Percentiles rank a stretch among this genome's conserved stretches.
phyloP scores from a whole-genome alignment of 2,797 vertebrate species.

The Lophius americanus region DNA sequence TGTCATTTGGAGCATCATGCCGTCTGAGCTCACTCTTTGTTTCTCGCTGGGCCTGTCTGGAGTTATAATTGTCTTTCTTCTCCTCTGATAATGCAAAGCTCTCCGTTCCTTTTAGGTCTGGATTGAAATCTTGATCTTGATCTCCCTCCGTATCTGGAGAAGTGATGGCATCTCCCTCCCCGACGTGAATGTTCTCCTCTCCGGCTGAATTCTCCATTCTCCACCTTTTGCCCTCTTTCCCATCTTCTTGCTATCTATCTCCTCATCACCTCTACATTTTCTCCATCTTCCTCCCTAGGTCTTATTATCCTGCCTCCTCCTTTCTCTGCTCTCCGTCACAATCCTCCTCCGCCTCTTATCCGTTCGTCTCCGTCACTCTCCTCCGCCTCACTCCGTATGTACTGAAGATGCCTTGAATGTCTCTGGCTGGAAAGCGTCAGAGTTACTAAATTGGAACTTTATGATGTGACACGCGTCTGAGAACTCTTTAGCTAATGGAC shows the following conservation, averaged over 20 bases:
- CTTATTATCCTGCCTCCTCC: constrained; percentile 17
- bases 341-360: constrained; percentile 48
- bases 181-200: constrained; percentile 59
- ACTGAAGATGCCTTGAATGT: constrained; percentile 63
- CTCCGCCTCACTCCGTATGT: constrained; percentile 33
- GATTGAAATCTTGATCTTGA: constrained; percentile 71
- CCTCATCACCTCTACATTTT: constrained; percentile 50
- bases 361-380: constrained; percentile 53
- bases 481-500: constrained; percentile 76
- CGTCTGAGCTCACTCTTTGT: constrained; percentile 48
- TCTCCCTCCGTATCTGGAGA: constrained; percentile 65
- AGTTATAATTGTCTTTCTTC: constrained; percentile 74
- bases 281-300: constrained; percentile 40
- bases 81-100: constrained; percentile 64
- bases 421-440: constrained; percentile 66
- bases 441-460: constrained; percentile 77
- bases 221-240: constrained; percentile 40
- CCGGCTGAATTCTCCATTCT: constrained; percentile 62
- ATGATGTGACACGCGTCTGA: constrained; percentile 70
- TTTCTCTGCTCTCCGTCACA: constrained; percentile 39
- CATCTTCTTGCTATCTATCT: constrained; percentile 38
- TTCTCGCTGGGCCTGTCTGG: constrained; percentile 59
- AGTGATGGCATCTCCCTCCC: constrained; percentile 64
- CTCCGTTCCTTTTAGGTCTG: constrained; percentile 62
- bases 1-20: constrained; percentile 61